Evolutionary conservation across 2,888 invertebrate species (phyloP).

Genomic region (Yponomeuta evonymella): DNA sequence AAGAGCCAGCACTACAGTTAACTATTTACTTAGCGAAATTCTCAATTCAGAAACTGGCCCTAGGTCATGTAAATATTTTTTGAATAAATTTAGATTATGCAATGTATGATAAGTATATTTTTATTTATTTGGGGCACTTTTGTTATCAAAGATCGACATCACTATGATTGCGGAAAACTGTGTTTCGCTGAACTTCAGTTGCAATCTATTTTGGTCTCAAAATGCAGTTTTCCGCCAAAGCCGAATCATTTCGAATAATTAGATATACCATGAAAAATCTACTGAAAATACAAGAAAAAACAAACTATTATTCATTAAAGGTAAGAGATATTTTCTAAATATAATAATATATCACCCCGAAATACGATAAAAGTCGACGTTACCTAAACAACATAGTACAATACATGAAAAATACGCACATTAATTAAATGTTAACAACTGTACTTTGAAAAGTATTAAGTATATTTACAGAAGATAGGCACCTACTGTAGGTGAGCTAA

Average conservation of each 20-base stretch:
- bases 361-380: slow-evolving; percentile 29
- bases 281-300: slow-evolving; percentile 6
- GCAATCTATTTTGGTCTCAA: not conserved
- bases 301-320: slow-evolving; percentile 6
- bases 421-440: slow-evolving; percentile 39
- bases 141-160: slow-evolving; percentile 36
- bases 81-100: slow-evolving; percentile 39
- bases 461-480: slow-evolving; percentile 37
- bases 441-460: slow-evolving; percentile 31
- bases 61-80: slow-evolving; percentile 15
- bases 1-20: too few species aligned
- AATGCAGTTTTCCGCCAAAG: not conserved
- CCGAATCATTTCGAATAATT: not conserved
- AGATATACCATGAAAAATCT: not conserved
- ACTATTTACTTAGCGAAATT: too few species aligned
- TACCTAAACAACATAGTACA: slow-evolving; percentile 13
- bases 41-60: too few species aligned
- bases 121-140: slow-evolving; percentile 71
- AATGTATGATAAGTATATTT: slow-evolving; percentile 46
- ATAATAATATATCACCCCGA: slow-evolving; percentile 22
- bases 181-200: not conserved
- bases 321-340: slow-evolving; percentile 2
- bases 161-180: slow-evolving; percentile 16
- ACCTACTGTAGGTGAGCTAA: not conserved
- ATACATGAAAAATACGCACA: slow-evolving; percentile 48